A percentile compares a stretch with the other conserved stretches of the same genome.
Conservation (phyloP, 2,888 invertebrate species). For the Ashinkailepas kermadecensis region DNA sequence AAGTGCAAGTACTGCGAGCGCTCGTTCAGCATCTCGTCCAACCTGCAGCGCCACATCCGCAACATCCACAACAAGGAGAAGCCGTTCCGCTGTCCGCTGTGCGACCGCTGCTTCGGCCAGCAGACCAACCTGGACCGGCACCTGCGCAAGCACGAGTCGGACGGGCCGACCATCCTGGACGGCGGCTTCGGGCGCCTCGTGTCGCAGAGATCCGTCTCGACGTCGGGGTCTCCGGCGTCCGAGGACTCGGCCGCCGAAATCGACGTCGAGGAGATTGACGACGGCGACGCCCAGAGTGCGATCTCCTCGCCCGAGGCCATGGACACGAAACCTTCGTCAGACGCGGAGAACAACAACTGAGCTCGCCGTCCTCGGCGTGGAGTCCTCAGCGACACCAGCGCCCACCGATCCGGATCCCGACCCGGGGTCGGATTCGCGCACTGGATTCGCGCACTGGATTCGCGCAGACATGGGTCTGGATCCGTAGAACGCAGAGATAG, state of each 20-base stretch:
- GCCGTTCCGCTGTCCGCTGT: slow-evolving; percentile 88
- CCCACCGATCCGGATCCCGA: too few species aligned
- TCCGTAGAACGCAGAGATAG: too few species aligned
- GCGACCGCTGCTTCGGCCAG: slow-evolving; percentile 96
- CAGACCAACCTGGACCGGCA: slow-evolving; percentile 98
- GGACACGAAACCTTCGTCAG: slow-evolving; percentile 25
- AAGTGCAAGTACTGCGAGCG: slow-evolving; percentile 98
- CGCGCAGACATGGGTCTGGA: too few species aligned
- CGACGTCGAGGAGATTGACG: slow-evolving; percentile 27
- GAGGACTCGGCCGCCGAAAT: slow-evolving; percentile 23
- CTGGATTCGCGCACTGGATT: too few species aligned
- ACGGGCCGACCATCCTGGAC: slow-evolving; percentile 26
- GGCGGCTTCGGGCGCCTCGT: slow-evolving; percentile 19
- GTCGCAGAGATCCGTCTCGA: slow-evolving; percentile 12
- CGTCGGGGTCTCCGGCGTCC: slow-evolving; percentile 23
- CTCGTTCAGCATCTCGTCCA: slow-evolving; percentile 97
- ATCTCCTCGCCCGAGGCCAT: slow-evolving; percentile 24
- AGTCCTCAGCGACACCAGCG: too few species aligned
- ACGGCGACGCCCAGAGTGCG: slow-evolving; percentile 19
- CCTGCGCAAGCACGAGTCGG: slow-evolving; percentile 89
- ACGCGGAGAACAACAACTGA: slow-evolving; percentile 18
- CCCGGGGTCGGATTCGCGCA: too few species aligned
- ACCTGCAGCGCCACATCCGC: slow-evolving; percentile 93
- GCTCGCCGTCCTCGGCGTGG: too few species aligned
- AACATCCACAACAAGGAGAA: slow-evolving; percentile 99